A percentile compares a stretch with the other conserved stretches of the same genome.
Evolutionary conservation across 2,113 vertebrate species (phyloP).

Genomic region (Pholis gunnellus): DNA sequence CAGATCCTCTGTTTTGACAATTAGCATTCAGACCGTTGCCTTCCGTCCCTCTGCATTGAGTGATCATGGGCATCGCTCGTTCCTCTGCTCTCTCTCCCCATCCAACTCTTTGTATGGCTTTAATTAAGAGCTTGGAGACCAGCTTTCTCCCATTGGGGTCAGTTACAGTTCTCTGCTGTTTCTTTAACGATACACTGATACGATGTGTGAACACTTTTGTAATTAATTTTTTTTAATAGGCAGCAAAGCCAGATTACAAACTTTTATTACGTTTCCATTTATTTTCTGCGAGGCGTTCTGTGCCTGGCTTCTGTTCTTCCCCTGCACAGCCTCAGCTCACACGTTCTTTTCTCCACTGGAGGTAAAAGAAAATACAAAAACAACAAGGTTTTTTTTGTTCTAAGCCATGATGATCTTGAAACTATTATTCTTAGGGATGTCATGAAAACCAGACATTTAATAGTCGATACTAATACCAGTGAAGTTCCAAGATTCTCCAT

Average conservation of each 20-base stretch:
- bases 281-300: not conserved
- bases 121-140: not conserved
- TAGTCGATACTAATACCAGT: too few species aligned
- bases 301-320: not conserved
- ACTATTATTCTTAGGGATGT: not conserved
- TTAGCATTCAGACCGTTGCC: too few species aligned
- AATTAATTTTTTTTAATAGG: slow-evolving; percentile 21
- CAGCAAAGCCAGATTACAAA: not conserved
- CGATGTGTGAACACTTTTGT: not conserved
- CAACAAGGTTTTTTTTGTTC: too few species aligned
- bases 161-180: not conserved
- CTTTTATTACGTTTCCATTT: not conserved
- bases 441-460: too few species aligned
- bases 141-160: not conserved
- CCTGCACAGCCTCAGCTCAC: not conserved
- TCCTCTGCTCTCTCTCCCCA: not conserved
- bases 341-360: not conserved
- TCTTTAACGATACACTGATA: not conserved
- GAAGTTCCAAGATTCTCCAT: too few species aligned
- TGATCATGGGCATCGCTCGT: not conserved
- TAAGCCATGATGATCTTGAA: not conserved
- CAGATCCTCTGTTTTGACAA: too few species aligned
- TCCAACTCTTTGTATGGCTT: not conserved
- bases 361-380: not conserved
- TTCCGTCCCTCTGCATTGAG: not conserved